Base-by-base conservation (phyloP, 2,113 vertebrate genomes). In the Pomatostomus ruficeps region DNA sequence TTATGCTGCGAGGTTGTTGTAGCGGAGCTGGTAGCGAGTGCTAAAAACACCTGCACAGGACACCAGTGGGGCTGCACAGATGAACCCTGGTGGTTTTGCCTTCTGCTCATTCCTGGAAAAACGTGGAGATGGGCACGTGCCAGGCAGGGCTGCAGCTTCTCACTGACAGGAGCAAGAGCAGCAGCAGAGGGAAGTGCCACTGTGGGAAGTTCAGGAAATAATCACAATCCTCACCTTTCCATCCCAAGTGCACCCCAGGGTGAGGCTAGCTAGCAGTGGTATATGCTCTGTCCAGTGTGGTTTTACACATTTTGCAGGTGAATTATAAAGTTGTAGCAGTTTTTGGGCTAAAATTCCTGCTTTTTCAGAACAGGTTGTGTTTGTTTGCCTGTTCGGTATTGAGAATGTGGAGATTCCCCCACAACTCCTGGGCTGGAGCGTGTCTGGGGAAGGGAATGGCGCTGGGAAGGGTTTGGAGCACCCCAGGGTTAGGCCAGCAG, bases 1-100 rank as follows among this genome's bases (percentile, higher is more conserved):
- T 76, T 16, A 57, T 0, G 0, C 22, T 59, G 36, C 0, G 19
- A 17, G 36, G 55, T 73, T 51, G 54, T 10, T 52, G 7, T 1
- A 6, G 66, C 1, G 23, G 42, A n/a, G 36, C 10, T 19, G 33
- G 17, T 0, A 43, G n/a, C 55, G 45, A 68, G 74, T 48, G 45
- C 61, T 14, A 1, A 43, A 5, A 19, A 48, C n/a, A 29, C 12
- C 4, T 3, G 16, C 33, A 28, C 12, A 2, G 17, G 45, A 20
- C 48, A 40, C 23, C 40, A 1, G n/a, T 7, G 72, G 58, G 68
- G 67, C 51, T 67, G 49, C 45, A 5, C 4, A 11, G 21, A 23
- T 8, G 6, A 61, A 35, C 10, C 3, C 21, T 6, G 58, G 6
- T 0, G 11, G 52, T 19, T 83, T 89, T 67, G 12, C 42, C 38